Base-by-base conservation (phyloP, 1,140 invertebrate genomes). In the Drosophila lacertosa region DNA sequence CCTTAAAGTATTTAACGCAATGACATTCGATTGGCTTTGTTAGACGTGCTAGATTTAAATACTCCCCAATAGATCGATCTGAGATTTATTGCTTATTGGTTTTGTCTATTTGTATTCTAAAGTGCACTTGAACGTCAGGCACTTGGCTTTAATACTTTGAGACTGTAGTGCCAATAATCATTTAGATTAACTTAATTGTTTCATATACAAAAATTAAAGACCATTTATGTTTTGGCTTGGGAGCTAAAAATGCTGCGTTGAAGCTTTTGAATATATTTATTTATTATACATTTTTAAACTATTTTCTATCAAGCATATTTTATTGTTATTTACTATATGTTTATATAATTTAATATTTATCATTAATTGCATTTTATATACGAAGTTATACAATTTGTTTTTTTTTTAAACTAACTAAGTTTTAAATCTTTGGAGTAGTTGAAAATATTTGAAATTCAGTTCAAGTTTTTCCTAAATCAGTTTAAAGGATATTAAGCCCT, bases 1-100 rank as follows among this genome's bases (percentile, higher is more conserved):
- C 47, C 44, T 70, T 57, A 70, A 65, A 40, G 51, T 64, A 70
- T 65, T 70, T 65, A 11, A 4, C 18, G 29, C n/a, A 50, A 70
- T 42, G 60, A 26, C 60, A 57, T 22, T 64, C 11, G 20, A 48
- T 57, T 42, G 44, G 22, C 33, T 64, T 55, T 35, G 44, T 64
- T 55, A 18, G 60, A 64, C 67, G 47, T 35, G n/a, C 16, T 26
- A 48, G 60, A 40, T 55, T 63, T 37, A 32, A 26, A 47, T 68
- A 33, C 11, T n/a, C n/a, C 10, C 0, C 33, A 16, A 22, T 13
- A 64, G 59, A 69, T 62, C 22, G 32, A 68, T 55, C 18, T 47
- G 2, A 44, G 35, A n/a, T 24, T 40, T 1, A 35, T 4, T 10
- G 39, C 7, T 26, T 26, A 6, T 7, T 26, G 5, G 5, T 29